Evolutionary conservation across 2,113 vertebrate genomes (phyloP), one percentile per base, ranked within the genome.

Genomic region (Entelurus aequoreus): DNA sequence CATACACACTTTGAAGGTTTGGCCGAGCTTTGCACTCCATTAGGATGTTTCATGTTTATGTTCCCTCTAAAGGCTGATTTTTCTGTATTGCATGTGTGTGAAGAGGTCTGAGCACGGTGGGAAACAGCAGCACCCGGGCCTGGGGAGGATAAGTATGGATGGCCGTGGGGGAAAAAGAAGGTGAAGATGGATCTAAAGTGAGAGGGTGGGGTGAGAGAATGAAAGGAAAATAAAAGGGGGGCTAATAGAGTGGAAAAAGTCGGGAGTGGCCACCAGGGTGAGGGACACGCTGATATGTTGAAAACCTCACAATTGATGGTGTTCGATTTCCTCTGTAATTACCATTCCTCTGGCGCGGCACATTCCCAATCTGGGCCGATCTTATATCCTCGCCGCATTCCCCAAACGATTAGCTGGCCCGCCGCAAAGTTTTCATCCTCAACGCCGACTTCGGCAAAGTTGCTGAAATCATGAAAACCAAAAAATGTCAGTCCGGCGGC

Each of bases 311-410:
- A 89, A 86, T 88, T 89, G 88, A 90, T 88, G 88, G 88, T 90
- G 87, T 90, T 89, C 88, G 87, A 91, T 90, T 90, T 91, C 88
- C 87, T 83, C 71, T 78, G 84, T 88, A 89, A 89, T 90, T 90
- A 90, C 78, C 88, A 92, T 92, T 92, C 90, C 86, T 88, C 82
- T 89, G 86, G 85, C 86, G 88, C 82, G 28, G 74, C 78, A 63
- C 79, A 75, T 90, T 89, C 87, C 80, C 84, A 87, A 81, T 88
- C 86, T 79, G 79, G 82, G 81, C 86, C 85, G 88, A 89, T 91
- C 88, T 89, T 83, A 90, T 90, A 83, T 91, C 86, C 84, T 77
- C 79, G 69, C 69, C 66, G 71, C 86, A 90, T 90, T 90, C 89
- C 87, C 68, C 71, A 84, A 86, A 87, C 87, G 81, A 82, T 87